Base-by-base conservation (phyloP, 2,888 invertebrate species). In the Trichogramma dendrolimi region DNA sequence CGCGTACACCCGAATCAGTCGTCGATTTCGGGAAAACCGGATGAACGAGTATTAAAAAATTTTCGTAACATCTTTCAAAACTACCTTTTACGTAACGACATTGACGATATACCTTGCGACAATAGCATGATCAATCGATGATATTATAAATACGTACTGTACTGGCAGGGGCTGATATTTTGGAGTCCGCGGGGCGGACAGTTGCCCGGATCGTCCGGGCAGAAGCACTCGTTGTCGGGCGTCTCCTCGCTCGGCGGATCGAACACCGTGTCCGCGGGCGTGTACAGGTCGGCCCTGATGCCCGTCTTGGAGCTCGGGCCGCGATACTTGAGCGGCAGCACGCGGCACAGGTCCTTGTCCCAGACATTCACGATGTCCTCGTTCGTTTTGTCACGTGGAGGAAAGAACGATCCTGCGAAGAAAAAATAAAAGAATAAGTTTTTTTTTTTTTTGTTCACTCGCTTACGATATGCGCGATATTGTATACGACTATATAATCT, bases 91-190 rank as follows among this genome's bases (percentile, higher is more conserved):
- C 55, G 27, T 27, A 27, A 27, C 27, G 27, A 27, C 27, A 27
- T 27, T 3, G 27, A 27, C 1, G 27, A 27, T 27, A 27, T 27
- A 27, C 27, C 27, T 27, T 3, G 27, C 50, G 50, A 11, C 7
- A 4, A 50, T 11, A 50, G 4, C 3, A 50, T 3, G 14, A 50
- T 11, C 7, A 14, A 50, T 11, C n/a, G 27, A 27, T 14, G 14
- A 8, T 50, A 11, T 50, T 2, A 8, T 11, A n/a, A n/a, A 44
- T 4, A 77, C 85, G 83, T 75, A 91, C 92, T 90, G 73, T 87
- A 92, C 78, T 93, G 93, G 71, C 93, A 94, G 0, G 92, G 91
- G 69, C 91, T 90, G 67, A 94, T 92, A 72, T 91, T 90, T 78
- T 93, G 92, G 41, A 94, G 78, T 0, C 94, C 94, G 64, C 84